phyloP scores from a whole-genome alignment of 2,888 invertebrate genomes.

The Lithosia quadra region DNA sequence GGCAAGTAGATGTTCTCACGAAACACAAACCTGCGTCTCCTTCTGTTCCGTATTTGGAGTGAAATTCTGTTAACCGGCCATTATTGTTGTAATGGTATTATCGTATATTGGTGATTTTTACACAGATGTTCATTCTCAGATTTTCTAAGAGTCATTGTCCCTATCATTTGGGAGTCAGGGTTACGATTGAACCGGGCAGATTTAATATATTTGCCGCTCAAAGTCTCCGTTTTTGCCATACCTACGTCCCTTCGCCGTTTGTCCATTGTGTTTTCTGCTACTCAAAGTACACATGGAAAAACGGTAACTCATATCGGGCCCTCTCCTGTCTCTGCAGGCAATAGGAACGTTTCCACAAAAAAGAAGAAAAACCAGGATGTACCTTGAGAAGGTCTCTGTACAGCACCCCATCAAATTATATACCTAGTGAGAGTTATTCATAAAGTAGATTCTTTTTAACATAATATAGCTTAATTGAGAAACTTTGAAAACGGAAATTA shows the following conservation, averaged over 20 bases:
- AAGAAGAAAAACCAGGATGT: not conserved
- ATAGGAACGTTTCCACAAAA: not conserved
- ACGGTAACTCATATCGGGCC: too few relatives aligned
- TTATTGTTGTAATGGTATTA: too few relatives aligned
- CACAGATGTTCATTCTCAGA: not conserved
- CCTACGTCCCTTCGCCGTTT: not conserved
- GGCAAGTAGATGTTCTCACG: not conserved
- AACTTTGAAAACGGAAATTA: not conserved
- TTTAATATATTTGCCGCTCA: too few relatives aligned
- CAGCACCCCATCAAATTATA: not conserved
- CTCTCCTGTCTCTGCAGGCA: too few relatives aligned
- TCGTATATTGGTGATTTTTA: not conserved
- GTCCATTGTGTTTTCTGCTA: not conserved
- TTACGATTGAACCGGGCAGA: not conserved
- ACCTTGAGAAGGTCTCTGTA: not conserved
- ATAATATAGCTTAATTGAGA: not conserved
- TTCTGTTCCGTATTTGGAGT: not conserved
- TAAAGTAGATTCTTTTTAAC: not conserved
- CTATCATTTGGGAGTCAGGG: too few relatives aligned
- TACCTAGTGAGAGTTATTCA: not conserved
- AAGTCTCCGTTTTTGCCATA: not conserved
- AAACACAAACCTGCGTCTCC: not conserved
- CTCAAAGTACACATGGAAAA: not conserved
- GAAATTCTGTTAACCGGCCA: not conserved
- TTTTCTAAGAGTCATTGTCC: not conserved